Conservation (phyloP, 1,140 invertebrate genomes). For the Chionoecetes opilio region DNA sequence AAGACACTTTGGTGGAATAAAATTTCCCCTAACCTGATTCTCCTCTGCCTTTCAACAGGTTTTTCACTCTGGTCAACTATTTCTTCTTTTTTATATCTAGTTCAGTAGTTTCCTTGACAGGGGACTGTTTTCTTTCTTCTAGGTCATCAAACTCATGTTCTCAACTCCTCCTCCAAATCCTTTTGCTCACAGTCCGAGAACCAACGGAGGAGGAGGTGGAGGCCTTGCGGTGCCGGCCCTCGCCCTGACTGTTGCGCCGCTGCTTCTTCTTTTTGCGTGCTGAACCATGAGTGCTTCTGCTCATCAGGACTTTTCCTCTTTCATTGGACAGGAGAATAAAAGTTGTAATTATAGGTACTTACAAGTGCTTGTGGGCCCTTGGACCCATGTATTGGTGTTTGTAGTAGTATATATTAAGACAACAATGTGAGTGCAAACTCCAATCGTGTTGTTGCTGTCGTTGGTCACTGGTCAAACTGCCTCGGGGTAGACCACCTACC, state of each 20-base stretch:
- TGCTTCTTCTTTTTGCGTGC: conserved; percentile 70
- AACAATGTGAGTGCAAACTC: no score
- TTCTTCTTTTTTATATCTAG: neutral
- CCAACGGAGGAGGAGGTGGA: conserved; percentile 61
- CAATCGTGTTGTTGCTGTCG: no score
- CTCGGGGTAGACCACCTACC: no score
- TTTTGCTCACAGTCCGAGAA: conserved; percentile 59
- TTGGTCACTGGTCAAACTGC: no score
- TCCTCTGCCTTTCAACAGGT: neutral
- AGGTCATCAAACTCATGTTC: conserved; percentile 61
- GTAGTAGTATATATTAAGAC: no score
- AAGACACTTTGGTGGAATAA: no score
- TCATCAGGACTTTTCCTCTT: conserved; percentile 41
- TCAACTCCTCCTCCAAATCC: conserved; percentile 69
- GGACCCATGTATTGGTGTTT: no score
- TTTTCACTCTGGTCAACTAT: neutral
- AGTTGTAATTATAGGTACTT: no score
- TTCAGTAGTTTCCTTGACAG: neutral
- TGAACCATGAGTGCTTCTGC: conserved; percentile 38
- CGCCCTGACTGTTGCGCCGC: conserved; percentile 66
- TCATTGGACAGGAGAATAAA: neutral
- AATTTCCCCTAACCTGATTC: neutral
- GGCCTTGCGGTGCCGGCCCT: conserved; percentile 57
- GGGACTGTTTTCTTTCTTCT: conserved; percentile 52
- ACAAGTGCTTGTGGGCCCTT: no score